Evolutionary conservation across 2,888 invertebrate genomes (phyloP).

Genomic region (Plebejus melissa): DNA sequence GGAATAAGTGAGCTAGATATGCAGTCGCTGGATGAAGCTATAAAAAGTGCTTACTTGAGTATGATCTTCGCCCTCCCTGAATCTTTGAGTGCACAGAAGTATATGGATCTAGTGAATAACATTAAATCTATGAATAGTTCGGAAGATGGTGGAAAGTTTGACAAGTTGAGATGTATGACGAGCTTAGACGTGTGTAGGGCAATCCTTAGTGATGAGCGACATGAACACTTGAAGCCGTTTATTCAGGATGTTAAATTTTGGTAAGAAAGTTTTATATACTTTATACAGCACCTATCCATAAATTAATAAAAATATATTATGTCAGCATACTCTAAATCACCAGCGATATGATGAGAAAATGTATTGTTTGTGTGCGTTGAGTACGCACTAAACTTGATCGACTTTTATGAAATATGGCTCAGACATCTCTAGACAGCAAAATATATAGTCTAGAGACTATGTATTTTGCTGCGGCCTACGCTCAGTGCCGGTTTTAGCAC

Average conservation of each 20-base stretch:
- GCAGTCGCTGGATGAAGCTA: conserved; percentile 50
- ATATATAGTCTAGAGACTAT: no score
- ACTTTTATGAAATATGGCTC: no score
- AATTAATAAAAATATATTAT: no score
- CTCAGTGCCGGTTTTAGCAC: no score
- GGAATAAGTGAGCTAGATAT: conserved; percentile 63
- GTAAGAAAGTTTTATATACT: conserved; percentile 42
- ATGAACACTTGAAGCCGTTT: conserved; percentile 51
- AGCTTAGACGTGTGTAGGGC: conserved; percentile 49
- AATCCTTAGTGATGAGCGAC: conserved; percentile 41
- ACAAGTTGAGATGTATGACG: conserved; percentile 43
- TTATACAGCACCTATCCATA: background rate
- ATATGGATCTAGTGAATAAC: conserved; percentile 65
- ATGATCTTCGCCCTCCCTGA: conserved; percentile 50
- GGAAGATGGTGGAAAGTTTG: conserved; percentile 36
- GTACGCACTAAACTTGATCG: no score
- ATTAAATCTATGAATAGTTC: conserved; percentile 56
- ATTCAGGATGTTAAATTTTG: conserved; percentile 52
- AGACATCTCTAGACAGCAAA: no score
- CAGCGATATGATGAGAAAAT: no score
- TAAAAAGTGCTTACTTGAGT: conserved; percentile 58
- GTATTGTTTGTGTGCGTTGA: no score
- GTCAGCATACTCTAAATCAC: no score
- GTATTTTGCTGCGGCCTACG: no score
- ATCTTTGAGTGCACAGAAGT: conserved; percentile 51